Base-by-base conservation (phyloP, 2,797 vertebrate genomes). In the Telmatherina bonti region DNA sequence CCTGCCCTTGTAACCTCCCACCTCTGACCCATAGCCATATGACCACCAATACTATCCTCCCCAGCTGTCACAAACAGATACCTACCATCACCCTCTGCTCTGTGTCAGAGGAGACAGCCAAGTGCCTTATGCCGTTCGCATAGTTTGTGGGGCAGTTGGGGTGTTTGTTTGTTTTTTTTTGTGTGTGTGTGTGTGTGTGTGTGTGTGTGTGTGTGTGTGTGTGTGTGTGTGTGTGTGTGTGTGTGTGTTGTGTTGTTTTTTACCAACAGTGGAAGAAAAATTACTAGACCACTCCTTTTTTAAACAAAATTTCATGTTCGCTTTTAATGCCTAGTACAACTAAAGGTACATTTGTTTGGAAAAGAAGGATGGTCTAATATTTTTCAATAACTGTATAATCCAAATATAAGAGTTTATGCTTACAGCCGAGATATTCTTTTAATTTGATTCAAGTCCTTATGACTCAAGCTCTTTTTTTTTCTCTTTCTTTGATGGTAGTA, bases 51-150 rank as follows among this genome's bases (percentile, higher is more conserved):
- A 62, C 79, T 67, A 72, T 57, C 49, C 33, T 22, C 74, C 38
- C 53, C 92, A 93, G 92, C 92, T 93, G 93, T 92, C 89, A 84
- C 70, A 78, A 70, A 74, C 81, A 82, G 79, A 88, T 51, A 83
- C 61, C 67, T 79, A 78, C 76, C 79, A 73, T 65, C 69, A 61
- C 61, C 71, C 76, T 76, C 63, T 76, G 51, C 59, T 63, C 72
- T 52, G 54, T 74, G 70, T 71, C 43, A 24, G 53, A 63, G 64
- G 43, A 70, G 77, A 76, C 60, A 4, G 53, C 62, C 35, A 57
- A 49, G 57, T 7, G 10, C 41, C 53, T 20, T 30, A 4, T 16
- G 54, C 43, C 51, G 8, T 62, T 62, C 29, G 1, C 62, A n/a
- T 69, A 30, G 33, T 68, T 62, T 75, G 53, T 74, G 33, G 7